Evolutionary conservation across 2,113 vertebrate genomes (phyloP), one percentile per base, ranked within the genome.

Genomic region (Noturus placidus): DNA sequence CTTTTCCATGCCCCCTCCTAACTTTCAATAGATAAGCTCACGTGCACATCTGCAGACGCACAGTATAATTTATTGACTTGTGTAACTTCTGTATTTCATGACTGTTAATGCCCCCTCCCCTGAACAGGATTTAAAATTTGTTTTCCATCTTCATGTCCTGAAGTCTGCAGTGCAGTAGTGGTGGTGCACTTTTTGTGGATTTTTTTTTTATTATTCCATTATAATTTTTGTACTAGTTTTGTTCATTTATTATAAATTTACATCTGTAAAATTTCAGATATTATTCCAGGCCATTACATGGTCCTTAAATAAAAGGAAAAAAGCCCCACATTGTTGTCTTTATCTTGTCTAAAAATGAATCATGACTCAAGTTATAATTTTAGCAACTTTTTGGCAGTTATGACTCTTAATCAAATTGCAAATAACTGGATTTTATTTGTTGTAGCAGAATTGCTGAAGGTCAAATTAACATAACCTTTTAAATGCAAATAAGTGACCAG

Each of bases 1-100:
- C 85, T 99, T 97, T 94, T 93, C 97, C 56, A 98, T 99, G 97
- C 96, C 94, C n/a, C 94, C 97, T 61, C 97, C 97, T 93, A 94
- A 95, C 90, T 99, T 99, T 91, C 94, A 97, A 92, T 98, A 99
- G 94, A 99, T 97, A 97, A 92, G 25, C 56, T 27, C 3, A 6
- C 14, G 35, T 57, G 8, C 38, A 77, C 82, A 25, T 61, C 61
- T 35, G 72, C 52, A 54, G 57, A 69, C 81, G 90, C 87, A 94
- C 93, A 93, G 92, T 88, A 91, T 93, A 94, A 94, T 88, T 95
- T 94, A 95, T 94, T 95, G 92, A 90, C 56, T 70, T 80, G 82
- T 87, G 89, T 90, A 91, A 89, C 88, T 92, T 93, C 84, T 87
- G 86, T 87, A 93, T 94, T 89, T 87, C 87, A 84, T 87, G 88